Base-by-base conservation (phyloP, 2,888 invertebrate species). In the Andrena chrysosceles region DNA sequence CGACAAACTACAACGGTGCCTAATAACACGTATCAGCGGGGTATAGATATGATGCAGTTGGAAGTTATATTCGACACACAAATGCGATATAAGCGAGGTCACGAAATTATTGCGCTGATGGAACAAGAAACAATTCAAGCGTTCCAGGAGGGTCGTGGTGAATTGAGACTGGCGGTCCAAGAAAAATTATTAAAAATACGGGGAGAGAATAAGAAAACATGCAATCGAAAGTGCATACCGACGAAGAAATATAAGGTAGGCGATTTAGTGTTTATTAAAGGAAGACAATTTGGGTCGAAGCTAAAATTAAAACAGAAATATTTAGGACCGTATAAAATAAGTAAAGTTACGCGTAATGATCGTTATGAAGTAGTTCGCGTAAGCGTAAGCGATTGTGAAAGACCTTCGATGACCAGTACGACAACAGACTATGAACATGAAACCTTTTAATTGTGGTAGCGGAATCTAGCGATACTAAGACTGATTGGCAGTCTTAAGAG, bases 161-260 rank as follows among this genome's bases (percentile, higher is more conserved):
- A 80, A 10, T 31, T 86, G n/a, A 66, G 86, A 69, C 23, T 64
- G 8, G 6, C 75, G 0, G 88, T 84, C 0, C 80, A 85, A 54
- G 66, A 82, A 49, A 75, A 87, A n/a, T 75, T 87, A 8, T 8
- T 60, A 20, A 85, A 83, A 69, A 74, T 87, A 2, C 84, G 86
- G 64, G 79, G 89, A 52, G 89, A 91, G 81, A 91, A 91, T 69
- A 85, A 69, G 56, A 66, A 67, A 13, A 42, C 35, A 13, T 42
- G 13, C 35, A 42, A 42, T 42, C 10, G 35, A 42, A 79, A 85
- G 62, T 79, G 89, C 66, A 90, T 84, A 73, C 64, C 79, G 52
- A 79, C 90, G 4, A 84, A 16, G 35, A 48, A 64, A 31, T 91
- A 91, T 60, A 60, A 74, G 35, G 60, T 60, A 20, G 83, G 83